Evolutionary conservation across 2,113 vertebrate species (phyloP), one percentile per base, ranked within the genome.

Genomic region (Herpailurus yagouaroundi): DNA sequence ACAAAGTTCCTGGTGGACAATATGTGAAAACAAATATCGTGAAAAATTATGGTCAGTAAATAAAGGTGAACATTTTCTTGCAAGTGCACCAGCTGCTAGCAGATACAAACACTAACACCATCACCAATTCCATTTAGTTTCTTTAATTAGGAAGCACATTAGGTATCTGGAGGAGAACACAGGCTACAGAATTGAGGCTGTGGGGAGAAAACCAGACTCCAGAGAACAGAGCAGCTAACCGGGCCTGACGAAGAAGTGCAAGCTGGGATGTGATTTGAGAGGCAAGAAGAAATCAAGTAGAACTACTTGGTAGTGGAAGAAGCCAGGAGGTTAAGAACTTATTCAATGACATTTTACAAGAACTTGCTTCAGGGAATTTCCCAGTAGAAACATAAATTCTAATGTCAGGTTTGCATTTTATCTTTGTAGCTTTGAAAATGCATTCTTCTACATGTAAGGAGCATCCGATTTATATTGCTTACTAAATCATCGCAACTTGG

Each of bases 331-430:
- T 79, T 79, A 81, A 76, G 71, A 76, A 95, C 6, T n/a, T 55
- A 31, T 23, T 73, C 86, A 74, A 25, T 84, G 94, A 83, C 86
- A 91, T 82, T 84, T 95, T 19, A 13, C 89, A 97, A 95, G n/a
- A 94, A 95, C 27, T 52, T 85, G 73, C n/a, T 89, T 89, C 60
- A 66, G 86, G 89, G 79, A 83, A 84, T 76, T 86, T 97, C 63
- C 52, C 48, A 73, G 23, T 57, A 33, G 60, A 27, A 41, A 89
- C 5, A 64, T 45, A 86, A 83, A 93, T 91, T 96, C 89, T 95
- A 95, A 92, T 31, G 64, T 90, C 73, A 94, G 69, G 23, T 79
- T 94, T 79, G 23, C 29, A 92, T 93, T 95, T 95, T 91, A 85
- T 50, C n/a, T 94, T 60, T 1, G 8, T 38, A 71, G 38, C 14